Evolutionary conservation across 53 echinoderm and acorn worm species (phyloP), one percentile per base, ranked within the genome.

Genomic region (Zoroaster sp.): DNA sequence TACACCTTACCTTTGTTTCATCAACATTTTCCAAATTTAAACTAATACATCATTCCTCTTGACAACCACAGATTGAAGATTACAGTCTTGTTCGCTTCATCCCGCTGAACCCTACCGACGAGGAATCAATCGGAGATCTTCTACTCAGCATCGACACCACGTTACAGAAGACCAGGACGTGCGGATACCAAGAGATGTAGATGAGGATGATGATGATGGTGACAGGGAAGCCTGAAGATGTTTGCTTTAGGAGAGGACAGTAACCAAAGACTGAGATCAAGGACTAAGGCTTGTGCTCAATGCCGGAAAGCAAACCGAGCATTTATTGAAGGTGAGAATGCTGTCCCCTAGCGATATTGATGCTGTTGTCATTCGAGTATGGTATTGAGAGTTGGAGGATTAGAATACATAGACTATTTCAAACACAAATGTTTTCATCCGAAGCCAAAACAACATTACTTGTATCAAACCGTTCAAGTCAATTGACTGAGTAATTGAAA

Each of bases 151-250:
- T 99, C 17, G 96, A 96, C 88, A 92, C 93, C 18, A 90, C 92
- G 31, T 72, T 98, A 76, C 96, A 96, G 88, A 99, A 76, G 99
- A 99, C 67, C 96, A 95, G 54, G 99, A 99, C 30, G 91, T 95
- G 42, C 89, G 80, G 87, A 88, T 96, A 68, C 96, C 94, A 13
- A 82, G 53, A 23, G 93, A 93, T 34, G 30, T n/a, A 5, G 92
- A 95, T 20, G 93, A 91, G n/a, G n/a, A n/a, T n/a, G n/a, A n/a
- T 1, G 99, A 99, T 4, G 93, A 94, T 37, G 88, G 59, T 15
- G 93, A 75, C 30, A 87, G 25, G n/a, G 55, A 1, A 23, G 55
- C 55, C 0, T 54, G 55, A 21, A 23, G 55, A 54, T 54, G 23
- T 0, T 0, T 1, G 54, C 23, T 21, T 54, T 8, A 54, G 23